Evolutionary conservation across 2,113 vertebrate species (phyloP), one percentile per base, ranked within the genome.

Genomic region (Eclectus roratus): DNA sequence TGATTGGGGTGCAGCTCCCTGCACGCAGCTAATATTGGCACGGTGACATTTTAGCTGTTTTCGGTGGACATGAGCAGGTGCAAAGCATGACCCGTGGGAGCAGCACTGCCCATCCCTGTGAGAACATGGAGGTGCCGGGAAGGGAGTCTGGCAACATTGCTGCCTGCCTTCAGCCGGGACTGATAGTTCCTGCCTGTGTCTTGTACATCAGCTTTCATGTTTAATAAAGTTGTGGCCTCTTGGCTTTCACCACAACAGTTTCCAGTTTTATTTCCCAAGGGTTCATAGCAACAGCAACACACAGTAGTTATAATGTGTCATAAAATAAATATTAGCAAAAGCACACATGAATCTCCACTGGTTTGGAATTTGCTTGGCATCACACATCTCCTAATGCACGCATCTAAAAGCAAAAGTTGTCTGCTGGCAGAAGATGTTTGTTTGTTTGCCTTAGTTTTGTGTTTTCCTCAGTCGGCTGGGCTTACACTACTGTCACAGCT

Each of bases 251-350:
- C 91, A 91, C 94, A 94, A 80, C 58, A 37, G 83, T 85, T 94
- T 64, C 86, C 93, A 89, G 94, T 69, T 94, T 97, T 97, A 97
- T 97, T 97, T 97, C 96, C 96, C 96, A 96, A 73, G 96, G 94
- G 96, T 85, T 96, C 93, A 6, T 76, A 86, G 80, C 83, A 92
- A 93, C 65, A 76, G 70, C 65, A 93, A 91, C 83, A 87, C 77
- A 73, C 83, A 58, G 86, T 44, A 87, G 91, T 77, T 89, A 95
- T 96, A 96, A 97, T 92, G 73, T 87, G 88, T 96, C 96, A 96
- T 97, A 95, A 97, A 97, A 97, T 93, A 97, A 97, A 97, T 96
- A 96, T 96, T 89, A 96, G 94, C 78, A 27, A 95, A 97, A 85
- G 37, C 73, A 9, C 70, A 25, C 2, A 0, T 3, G 58, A 66